Evolutionary conservation across 2,888 invertebrate species (phyloP).

Genomic region (Metalampra italica): DNA sequence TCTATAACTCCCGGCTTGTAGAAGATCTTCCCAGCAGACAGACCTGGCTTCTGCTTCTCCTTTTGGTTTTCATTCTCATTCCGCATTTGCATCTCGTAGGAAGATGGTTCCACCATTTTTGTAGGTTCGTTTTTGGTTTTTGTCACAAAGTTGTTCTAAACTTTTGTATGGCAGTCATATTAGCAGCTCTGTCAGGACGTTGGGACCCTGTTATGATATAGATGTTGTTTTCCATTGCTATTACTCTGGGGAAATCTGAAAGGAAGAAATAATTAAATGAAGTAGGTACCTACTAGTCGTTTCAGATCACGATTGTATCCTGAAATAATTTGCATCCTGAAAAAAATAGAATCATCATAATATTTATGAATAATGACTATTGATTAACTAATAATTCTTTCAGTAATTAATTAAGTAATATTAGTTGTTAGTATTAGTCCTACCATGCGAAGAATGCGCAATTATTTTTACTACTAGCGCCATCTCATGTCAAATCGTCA

Average conservation of each 20-base stretch:
- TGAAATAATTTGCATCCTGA: too few relatives aligned
- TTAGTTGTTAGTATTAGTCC: too few relatives aligned
- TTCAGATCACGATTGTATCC: too few relatives aligned
- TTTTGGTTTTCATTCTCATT: conserved; percentile 40
- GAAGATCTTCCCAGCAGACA: conserved; percentile 68
- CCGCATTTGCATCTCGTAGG: conserved; percentile 59
- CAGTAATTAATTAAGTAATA: too few relatives aligned
- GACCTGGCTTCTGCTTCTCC: conserved; percentile 38
- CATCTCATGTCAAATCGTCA: too few relatives aligned
- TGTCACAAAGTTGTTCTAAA: conserved; percentile 44
- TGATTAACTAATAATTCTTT: too few relatives aligned
- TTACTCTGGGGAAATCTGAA: conserved; percentile 1
- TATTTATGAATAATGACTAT: too few relatives aligned
- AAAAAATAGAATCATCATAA: too few relatives aligned
- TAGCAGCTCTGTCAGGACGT: conserved; percentile 7
- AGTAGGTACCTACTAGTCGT: too few relatives aligned
- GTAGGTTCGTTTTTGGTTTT: conserved; percentile 1
- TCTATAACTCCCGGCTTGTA: conserved; percentile 66
- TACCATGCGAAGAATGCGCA: too few relatives aligned
- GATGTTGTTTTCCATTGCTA: neutral
- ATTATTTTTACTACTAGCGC: too few relatives aligned
- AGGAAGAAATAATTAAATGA: neutral
- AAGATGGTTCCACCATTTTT: conserved; percentile 47
- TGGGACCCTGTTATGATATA: conserved; percentile 16
- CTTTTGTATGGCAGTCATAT: conserved; percentile 22